phyloP scores from a whole-genome alignment of 2,113 vertebrate species.

The Aythya baeri region DNA sequence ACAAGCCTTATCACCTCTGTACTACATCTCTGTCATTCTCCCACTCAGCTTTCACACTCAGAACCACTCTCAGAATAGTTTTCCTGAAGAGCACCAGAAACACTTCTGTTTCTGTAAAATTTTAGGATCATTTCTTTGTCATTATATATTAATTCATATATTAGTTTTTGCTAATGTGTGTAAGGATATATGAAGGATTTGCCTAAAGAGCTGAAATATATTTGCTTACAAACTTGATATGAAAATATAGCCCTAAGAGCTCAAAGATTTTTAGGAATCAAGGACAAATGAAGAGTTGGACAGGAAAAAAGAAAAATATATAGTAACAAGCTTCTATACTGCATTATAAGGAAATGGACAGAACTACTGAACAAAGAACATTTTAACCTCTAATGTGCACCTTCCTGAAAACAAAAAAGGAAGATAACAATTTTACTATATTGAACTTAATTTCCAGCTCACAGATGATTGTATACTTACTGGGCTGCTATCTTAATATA shows the following conservation, averaged over 20 bases:
- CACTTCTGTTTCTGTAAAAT: not conserved
- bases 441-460: not conserved
- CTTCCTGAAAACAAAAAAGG: conserved; percentile 1
- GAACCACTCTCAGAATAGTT: not conserved
- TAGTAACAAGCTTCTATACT: not conserved
- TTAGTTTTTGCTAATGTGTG: not conserved
- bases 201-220: not conserved
- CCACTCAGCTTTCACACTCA: not conserved
- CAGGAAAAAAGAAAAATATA: not conserved
- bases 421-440: not conserved
- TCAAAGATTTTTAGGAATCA: not conserved
- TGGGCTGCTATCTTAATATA: conserved; percentile 98
- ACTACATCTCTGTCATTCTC: not conserved
- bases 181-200: not conserved
- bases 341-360: not conserved
- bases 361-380: not conserved
- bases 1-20: not conserved
- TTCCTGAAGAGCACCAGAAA: not conserved
- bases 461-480: conserved; percentile 79
- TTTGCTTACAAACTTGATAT: not conserved
- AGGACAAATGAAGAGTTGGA: not conserved
- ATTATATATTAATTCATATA: not conserved
- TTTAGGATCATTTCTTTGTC: not conserved
- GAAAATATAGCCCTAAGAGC: not conserved
- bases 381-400: not conserved